Evolutionary conservation across 1,140 invertebrate species (phyloP).

Genomic region (Parasteatoda tepidariorum): DNA sequence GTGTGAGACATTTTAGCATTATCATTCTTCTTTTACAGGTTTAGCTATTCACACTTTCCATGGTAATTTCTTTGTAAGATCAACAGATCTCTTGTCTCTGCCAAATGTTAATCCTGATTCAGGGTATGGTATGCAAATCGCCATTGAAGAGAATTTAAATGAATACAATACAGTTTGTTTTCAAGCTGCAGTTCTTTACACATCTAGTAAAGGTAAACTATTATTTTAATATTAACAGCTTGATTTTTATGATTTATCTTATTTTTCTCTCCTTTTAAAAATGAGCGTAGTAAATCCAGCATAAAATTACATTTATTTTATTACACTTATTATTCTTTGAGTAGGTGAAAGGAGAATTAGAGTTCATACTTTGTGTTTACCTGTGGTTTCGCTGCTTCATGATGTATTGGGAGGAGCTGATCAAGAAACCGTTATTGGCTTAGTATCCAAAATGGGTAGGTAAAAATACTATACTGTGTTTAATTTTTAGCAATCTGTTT

Average conservation of each 20-base stretch:
- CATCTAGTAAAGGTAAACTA: constrained; percentile 89
- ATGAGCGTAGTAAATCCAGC: too few relatives aligned
- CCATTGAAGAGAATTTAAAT: constrained; percentile 90
- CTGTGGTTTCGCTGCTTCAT: constrained; percentile 83
- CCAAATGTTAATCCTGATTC: constrained; percentile 99
- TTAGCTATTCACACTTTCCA: constrained; percentile 97
- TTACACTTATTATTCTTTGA: too few relatives aligned
- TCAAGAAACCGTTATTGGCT: constrained; percentile 91
- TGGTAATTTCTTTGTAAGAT: constrained; percentile 99
- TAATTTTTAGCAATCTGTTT: too few relatives aligned
- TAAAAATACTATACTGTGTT: too few relatives aligned
- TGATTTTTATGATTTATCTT: background rate
- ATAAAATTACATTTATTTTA: too few relatives aligned
- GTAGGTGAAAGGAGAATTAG: constrained; percentile 94
- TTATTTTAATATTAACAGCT: background rate
- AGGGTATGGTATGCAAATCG: constrained; percentile 97
- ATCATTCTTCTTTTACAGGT: constrained; percentile 70
- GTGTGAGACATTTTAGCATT: too few relatives aligned
- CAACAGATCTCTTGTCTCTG: constrained; percentile 94
- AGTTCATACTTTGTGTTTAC: constrained; percentile 96
- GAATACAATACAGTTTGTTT: constrained; percentile 93
- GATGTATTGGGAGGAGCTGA: constrained; percentile 94
- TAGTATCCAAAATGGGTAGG: constrained; percentile 95
- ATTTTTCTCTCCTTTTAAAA: background rate
- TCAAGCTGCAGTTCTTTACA: constrained; percentile 97